phyloP scores from a whole-genome alignment of 2,113 vertebrate species.

The Aix galericulata region DNA sequence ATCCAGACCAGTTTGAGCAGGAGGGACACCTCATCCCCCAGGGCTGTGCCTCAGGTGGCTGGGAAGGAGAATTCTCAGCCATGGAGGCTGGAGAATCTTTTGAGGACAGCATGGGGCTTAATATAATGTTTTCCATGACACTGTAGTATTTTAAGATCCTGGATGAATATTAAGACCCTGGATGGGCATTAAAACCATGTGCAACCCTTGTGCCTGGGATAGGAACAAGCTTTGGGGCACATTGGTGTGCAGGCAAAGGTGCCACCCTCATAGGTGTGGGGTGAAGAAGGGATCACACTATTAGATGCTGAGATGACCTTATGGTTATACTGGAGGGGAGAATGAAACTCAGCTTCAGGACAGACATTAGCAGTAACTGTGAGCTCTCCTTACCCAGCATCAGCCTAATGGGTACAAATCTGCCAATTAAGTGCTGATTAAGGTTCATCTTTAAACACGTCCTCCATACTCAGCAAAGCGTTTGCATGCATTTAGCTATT shows the following conservation, averaged over 20 bases:
- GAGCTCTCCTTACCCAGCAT: background rate
- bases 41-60: no score
- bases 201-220: background rate
- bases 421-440: constrained; percentile 38
- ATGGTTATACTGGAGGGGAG: background rate
- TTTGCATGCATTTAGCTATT: background rate
- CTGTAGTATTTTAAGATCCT: background rate
- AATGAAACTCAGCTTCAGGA: background rate
- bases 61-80: background rate
- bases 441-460: background rate
- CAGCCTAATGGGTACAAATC: constrained; percentile 35
- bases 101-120: no score
- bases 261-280: background rate
- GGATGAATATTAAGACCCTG: background rate
- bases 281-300: background rate
- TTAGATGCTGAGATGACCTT: background rate
- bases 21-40: background rate
- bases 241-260: background rate
- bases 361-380: background rate
- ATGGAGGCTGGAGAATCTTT: fast-evolving
- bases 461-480: constrained; percentile 18
- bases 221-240: background rate
- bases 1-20: background rate
- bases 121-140: background rate
- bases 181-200: no score